phyloP scores from a whole-genome alignment of 2,888 invertebrate genomes.

The Entomobrya proxima region DNA sequence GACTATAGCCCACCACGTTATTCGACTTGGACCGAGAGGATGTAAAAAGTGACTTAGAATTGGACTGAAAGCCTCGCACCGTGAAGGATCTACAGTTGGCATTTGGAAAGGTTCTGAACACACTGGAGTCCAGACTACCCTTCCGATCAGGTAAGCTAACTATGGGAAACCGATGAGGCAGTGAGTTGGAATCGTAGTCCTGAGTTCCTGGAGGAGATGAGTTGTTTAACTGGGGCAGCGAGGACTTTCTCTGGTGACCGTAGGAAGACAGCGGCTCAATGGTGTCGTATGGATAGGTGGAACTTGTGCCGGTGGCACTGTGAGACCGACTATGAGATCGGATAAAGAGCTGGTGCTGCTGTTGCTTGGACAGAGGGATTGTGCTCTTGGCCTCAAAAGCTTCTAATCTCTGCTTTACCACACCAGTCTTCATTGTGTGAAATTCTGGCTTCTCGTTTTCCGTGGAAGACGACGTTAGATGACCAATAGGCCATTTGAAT shows the following conservation, averaged over 20 bases:
- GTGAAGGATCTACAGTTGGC: constrained; percentile 70
- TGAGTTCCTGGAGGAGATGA: constrained; percentile 35
- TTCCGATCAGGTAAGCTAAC: constrained; percentile 71
- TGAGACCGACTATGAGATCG: constrained; percentile 74
- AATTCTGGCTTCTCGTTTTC: constrained; percentile 58
- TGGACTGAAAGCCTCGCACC: constrained; percentile 73
- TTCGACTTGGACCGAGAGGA: constrained; percentile 66
- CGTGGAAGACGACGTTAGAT: constrained; percentile 50
- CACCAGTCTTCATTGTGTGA: constrained; percentile 80
- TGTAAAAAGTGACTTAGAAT: constrained; percentile 69
- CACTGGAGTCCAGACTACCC: constrained; percentile 73
- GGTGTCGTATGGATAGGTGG: constrained; percentile 65
- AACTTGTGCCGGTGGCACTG: constrained; percentile 71
- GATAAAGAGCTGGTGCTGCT: constrained; percentile 56
- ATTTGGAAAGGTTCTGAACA: constrained; percentile 72
- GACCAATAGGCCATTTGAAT: constrained; percentile 64
- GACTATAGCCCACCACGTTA: constrained; percentile 58
- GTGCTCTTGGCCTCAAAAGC: constrained; percentile 89
- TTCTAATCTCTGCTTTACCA: constrained; percentile 90
- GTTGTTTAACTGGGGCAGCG: constrained; percentile 73
- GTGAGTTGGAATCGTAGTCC: constrained; percentile 66
- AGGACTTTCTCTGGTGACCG: constrained; percentile 73
- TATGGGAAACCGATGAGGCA: constrained; percentile 67
- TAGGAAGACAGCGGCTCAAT: constrained; percentile 62
- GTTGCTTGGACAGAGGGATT: constrained; percentile 67